Evolutionary conservation across 1,140 invertebrate genomes (phyloP).

Genomic region (Parapsyche elsis): DNA sequence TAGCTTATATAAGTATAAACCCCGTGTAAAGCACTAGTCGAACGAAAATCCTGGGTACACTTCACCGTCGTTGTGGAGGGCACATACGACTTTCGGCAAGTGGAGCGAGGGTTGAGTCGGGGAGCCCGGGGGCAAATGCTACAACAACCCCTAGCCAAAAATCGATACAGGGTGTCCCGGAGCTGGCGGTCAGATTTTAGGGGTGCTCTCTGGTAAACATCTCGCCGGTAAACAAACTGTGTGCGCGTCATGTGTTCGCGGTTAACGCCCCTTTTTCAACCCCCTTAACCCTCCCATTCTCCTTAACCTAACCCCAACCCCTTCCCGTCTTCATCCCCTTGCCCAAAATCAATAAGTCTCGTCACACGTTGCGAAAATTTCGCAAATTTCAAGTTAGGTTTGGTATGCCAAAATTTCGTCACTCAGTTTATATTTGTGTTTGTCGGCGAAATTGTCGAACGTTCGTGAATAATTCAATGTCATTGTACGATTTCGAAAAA

Average conservation of each 20-base stretch:
- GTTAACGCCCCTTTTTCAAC: constrained; percentile 38
- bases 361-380: constrained; percentile 1
- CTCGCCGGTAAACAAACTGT: constrained; percentile 37
- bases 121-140: background rate
- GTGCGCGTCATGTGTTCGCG: constrained; percentile 38
- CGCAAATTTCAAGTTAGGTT: background rate
- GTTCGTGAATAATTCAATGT: too few relatives aligned
- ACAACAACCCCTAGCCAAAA: background rate
- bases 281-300: background rate
- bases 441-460: background rate
- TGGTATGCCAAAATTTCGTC: too few relatives aligned
- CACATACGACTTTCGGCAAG: too few relatives aligned
- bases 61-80: too few relatives aligned
- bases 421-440: too few relatives aligned
- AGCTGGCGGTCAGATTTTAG: constrained; percentile 2
- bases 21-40: too few relatives aligned
- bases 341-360: constrained; percentile 35
- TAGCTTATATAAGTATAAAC: too few relatives aligned
- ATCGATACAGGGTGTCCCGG: constrained; percentile 31
- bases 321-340: background rate
- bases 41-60: too few relatives aligned
- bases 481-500: too few relatives aligned
- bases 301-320: too few relatives aligned
- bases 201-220: background rate
- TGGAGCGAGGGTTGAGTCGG: too few relatives aligned